A percentile compares a stretch with the other conserved stretches of the same genome.
These are phyloP conservation scores for Chaenocephalus aceratus DNA, from an alignment of 2,113 vertebrate species.

Conservation along the genomic window DNA sequence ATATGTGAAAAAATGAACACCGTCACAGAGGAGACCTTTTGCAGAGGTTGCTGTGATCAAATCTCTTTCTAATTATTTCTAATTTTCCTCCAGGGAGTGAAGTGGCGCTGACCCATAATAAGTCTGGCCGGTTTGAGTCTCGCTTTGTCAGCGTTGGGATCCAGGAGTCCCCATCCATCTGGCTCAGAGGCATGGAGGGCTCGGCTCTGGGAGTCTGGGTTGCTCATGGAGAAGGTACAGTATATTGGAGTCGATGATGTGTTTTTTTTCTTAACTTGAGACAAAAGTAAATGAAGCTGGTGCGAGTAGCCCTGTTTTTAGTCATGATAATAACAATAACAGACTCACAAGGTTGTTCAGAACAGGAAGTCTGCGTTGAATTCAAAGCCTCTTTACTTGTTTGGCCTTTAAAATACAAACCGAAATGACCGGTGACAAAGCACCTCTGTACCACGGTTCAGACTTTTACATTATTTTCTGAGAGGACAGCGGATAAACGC, in stretches of 20 bases:
- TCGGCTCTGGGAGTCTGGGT: slow-evolving; percentile 92
- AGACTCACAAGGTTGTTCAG: neutral
- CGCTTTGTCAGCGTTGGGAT: slow-evolving; percentile 89
- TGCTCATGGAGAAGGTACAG: slow-evolving; percentile 91
- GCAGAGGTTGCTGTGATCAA: neutral
- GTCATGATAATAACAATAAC: neutral
- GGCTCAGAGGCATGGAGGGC: slow-evolving; percentile 91
- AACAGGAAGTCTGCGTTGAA: no score
- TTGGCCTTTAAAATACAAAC: no score
- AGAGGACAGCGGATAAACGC: no score
- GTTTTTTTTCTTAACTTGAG: neutral
- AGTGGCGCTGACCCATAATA: slow-evolving; percentile 88
- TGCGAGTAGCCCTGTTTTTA: neutral
- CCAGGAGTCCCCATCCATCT: slow-evolving; percentile 85
- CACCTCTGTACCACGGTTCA: no score
- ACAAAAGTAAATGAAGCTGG: no score
- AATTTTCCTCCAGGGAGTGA: slow-evolving; percentile 59
- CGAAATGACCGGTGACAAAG: no score
- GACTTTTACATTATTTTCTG: no score
- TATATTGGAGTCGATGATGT: neutral
- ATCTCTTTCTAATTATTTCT: neutral
- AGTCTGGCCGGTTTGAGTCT: slow-evolving; percentile 91
- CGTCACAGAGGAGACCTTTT: neutral
- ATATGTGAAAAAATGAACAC: neutral
- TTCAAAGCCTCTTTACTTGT: no score